These are phyloP conservation scores for Heliconius ismenius DNA, from an alignment of 2,888 invertebrate genomes.

Conservation along the genomic window DNA sequence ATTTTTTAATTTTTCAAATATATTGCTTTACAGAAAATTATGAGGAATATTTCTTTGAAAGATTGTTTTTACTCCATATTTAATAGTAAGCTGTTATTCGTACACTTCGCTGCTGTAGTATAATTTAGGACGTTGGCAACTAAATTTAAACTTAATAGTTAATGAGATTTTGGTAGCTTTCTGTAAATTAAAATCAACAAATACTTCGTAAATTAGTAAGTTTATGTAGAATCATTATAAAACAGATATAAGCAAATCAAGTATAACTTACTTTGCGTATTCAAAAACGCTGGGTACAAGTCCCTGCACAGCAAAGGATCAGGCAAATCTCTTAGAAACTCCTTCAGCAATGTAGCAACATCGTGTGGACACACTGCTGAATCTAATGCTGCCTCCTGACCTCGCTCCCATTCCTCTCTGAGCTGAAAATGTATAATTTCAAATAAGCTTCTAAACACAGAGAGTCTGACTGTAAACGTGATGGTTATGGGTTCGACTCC, in stretches of 20 bases:
- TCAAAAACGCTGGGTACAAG: conserved; percentile 93
- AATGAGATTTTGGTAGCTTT: no score
- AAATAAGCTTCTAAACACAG: background rate
- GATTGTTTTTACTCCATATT: no score
- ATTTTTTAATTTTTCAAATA: no score
- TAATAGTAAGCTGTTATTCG: no score
- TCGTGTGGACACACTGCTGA: conserved; percentile 95
- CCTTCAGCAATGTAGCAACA: conserved; percentile 95
- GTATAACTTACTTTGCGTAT: conserved; percentile 89
- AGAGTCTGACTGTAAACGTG: background rate
- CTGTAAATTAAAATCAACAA: background rate
- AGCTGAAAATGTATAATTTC: conserved; percentile 80
- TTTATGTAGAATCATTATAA: background rate
- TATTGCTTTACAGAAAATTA: no score
- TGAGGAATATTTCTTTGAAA: no score
- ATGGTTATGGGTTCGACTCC: background rate
- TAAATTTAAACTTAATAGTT: no score
- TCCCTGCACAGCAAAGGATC: conserved; percentile 95
- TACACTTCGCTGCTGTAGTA: no score
- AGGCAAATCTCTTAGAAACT: conserved; percentile 95
- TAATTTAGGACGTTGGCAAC: no score
- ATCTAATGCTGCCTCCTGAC: conserved; percentile 86
- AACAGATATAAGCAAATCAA: background rate
- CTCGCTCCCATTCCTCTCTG: conserved; percentile 94
- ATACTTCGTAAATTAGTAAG: background rate